phyloP scores from a whole-genome alignment of 2,113 vertebrate genomes.

The Mohoua ochrocephala region DNA sequence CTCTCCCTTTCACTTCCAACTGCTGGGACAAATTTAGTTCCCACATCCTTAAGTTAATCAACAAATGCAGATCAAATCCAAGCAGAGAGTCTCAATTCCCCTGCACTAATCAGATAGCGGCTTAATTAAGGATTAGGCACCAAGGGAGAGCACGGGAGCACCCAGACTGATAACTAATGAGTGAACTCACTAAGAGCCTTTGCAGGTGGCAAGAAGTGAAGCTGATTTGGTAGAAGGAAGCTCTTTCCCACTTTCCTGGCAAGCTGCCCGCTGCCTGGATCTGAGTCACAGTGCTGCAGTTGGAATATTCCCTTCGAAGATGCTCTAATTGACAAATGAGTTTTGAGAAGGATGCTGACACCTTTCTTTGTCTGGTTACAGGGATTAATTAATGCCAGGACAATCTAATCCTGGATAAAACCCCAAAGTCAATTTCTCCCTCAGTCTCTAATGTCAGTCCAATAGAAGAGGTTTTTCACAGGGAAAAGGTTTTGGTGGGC shows the following conservation, averaged over 20 bases:
- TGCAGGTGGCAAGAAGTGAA: slow-evolving; percentile 6
- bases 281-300: slow-evolving; percentile 38
- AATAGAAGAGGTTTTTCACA: not conserved
- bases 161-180: not conserved
- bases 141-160: not conserved
- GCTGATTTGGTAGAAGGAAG: not conserved
- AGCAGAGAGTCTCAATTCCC: not conserved
- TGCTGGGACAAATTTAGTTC: not conserved
- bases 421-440: not conserved
- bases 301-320: slow-evolving; percentile 6
- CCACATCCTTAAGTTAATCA: not conserved
- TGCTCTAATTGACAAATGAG: slow-evolving; percentile 4
- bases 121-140: slow-evolving; percentile 1
- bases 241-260: slow-evolving; percentile 34
- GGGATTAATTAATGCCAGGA: slow-evolving; percentile 2
- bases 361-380: slow-evolving; percentile 35
- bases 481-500: not conserved
- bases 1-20: not conserved
- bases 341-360: slow-evolving; percentile 31
- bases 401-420: slow-evolving; percentile 37
- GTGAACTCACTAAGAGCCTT: not conserved
- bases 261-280: slow-evolving; percentile 40
- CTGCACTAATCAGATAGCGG: not conserved
- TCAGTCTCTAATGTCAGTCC: not conserved
- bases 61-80: not conserved